These are phyloP conservation scores for Artibeus lituratus DNA, from an alignment of 2,797 vertebrate genomes.

Conservation along the genomic window DNA sequence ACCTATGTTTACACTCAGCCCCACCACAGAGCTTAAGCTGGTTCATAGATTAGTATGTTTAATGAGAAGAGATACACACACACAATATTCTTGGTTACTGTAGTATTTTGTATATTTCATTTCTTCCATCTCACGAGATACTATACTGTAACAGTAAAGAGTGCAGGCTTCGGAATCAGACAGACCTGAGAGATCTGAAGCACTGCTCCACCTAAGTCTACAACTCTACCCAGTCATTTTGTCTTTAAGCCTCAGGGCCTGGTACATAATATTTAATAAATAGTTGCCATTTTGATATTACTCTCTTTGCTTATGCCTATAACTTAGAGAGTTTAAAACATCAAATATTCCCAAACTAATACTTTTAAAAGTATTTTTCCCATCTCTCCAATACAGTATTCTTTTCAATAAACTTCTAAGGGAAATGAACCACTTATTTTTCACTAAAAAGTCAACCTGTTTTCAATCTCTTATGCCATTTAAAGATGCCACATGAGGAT, in stretches of 20 bases:
- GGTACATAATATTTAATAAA: neutral
- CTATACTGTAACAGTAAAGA: neutral
- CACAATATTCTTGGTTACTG: neutral
- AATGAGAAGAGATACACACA: neutral
- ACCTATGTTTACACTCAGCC: neutral
- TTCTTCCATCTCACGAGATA: neutral
- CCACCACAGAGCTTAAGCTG: neutral
- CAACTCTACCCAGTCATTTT: neutral
- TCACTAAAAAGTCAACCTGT: neutral
- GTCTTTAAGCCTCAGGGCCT: neutral
- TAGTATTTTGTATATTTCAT: neutral
- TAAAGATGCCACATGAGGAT: neutral
- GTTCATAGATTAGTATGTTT: neutral
- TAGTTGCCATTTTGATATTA: neutral
- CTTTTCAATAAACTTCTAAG: neutral
- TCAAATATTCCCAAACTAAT: slow-evolving; percentile 1
- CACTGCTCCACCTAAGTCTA: neutral
- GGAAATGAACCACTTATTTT: neutral
- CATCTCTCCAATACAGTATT: neutral
- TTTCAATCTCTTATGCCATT: neutral
- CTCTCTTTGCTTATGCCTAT: neutral
- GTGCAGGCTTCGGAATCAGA: neutral
- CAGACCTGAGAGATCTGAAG: neutral
- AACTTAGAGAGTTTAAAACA: neutral
- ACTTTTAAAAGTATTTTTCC: neutral